A percentile compares a stretch with the other conserved stretches of the same genome.
These are phyloP conservation scores for Synanthedon myopaeformis DNA, from an alignment of 2,888 invertebrate species.

Conservation along the genomic window DNA sequence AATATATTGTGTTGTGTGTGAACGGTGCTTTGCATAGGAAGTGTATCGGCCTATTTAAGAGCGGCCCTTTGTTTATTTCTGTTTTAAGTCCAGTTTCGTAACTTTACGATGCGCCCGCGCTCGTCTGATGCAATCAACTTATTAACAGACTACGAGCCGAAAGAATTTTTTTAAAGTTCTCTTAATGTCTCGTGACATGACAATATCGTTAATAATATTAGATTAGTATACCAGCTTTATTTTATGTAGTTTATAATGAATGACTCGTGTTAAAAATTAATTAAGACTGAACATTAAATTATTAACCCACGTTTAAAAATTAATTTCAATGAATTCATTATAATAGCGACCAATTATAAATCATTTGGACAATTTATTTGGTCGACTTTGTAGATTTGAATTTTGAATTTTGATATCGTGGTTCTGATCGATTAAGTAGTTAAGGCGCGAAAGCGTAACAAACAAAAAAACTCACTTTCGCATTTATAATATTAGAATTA, in stretches of 20 bases:
- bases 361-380: too few species aligned
- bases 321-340: too few species aligned
- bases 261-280: background rate
- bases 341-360: too few species aligned
- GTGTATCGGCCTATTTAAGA: conserved; percentile 49
- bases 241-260: background rate
- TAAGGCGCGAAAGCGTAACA: too few species aligned
- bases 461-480: too few species aligned
- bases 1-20: background rate
- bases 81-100: conserved; percentile 60
- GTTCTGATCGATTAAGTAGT: too few species aligned
- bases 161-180: background rate
- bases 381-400: too few species aligned
- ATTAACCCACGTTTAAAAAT: too few species aligned
- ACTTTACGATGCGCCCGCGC: conserved; percentile 57
- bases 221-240: background rate
- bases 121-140: conserved; percentile 47
- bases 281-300: too few species aligned
- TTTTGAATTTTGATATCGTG: too few species aligned
- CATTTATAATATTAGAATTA: too few species aligned
- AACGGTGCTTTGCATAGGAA: conserved; percentile 31
- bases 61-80: conserved; percentile 63
- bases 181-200: too few species aligned
- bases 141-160: conserved; percentile 33
- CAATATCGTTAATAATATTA: background rate